Evolutionary conservation across 2,888 invertebrate species (phyloP), one percentile per base, ranked within the genome.

Genomic region (Isotomurus palustris): DNA sequence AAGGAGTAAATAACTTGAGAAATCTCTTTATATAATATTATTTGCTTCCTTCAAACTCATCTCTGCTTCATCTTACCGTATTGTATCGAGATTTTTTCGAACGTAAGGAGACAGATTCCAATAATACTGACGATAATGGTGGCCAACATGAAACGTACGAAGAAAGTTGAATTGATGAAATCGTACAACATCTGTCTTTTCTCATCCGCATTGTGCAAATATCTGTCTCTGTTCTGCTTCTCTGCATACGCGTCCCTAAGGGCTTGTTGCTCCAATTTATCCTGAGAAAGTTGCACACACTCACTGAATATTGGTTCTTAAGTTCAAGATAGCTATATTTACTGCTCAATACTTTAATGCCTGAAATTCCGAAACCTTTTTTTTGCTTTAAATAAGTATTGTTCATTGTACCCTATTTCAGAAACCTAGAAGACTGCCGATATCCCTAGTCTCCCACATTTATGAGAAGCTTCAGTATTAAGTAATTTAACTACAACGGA

Each of bases 111-210:
- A 50, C 64, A 62, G 4, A 69, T 62, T 6, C 67, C 63, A 10
- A 69, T 21, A n/a, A 64, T 64, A 24, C 65, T 65, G n/a, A 53
- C 35, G n/a, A 64, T 65, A 19, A 69, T 67, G 2, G 60, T 56
- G 10, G 62, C 8, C 8, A 69, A 60, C 65, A 69, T 65, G 41
- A 66, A 62, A 10, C 58, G 56, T 2, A 49, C 48, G 32, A 67
- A 64, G 35, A 62, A 58, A n/a, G 50, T 55, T 52, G 67, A 64
- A 43, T 66, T 67, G 12, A 69, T 48, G 24, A 67, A 67, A 41
- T 60, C 52, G 38, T 69, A 69, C 2, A 67, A 45, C 67, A 67
- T 65, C 50, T 47, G 41, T 6, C 66, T 54, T 28, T 52, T 48
- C 36, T 68, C 60, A 27, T 53, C 38, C 2, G 69, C 67, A 54